Conservation (phyloP, 1,140 invertebrate species). For the Cydia amplana region DNA sequence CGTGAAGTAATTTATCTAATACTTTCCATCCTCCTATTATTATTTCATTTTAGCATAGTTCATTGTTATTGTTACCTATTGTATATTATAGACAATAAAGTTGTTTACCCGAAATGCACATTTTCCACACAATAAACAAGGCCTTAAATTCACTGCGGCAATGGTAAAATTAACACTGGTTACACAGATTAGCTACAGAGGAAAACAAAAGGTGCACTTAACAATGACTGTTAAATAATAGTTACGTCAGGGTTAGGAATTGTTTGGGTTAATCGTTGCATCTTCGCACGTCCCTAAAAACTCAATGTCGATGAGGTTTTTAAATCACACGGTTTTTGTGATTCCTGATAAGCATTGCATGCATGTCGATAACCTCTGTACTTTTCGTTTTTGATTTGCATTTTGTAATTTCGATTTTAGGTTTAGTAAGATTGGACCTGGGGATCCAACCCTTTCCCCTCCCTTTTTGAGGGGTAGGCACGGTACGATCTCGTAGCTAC, state of each 20-base stretch:
- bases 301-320: background rate
- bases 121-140: background rate
- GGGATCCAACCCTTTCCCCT: no score
- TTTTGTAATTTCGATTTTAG: background rate
- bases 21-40: no score
- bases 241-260: slow-evolving; percentile 17
- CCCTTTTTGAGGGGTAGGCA: no score
- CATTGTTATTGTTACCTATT: no score
- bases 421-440: no score
- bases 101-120: background rate
- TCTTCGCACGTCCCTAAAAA: slow-evolving; percentile 19
- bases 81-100: no score
- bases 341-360: background rate
- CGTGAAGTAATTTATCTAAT: no score
- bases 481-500: no score
- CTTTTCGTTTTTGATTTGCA: background rate
- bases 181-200: background rate
- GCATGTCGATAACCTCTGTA: background rate
- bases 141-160: background rate
- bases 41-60: no score
- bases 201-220: background rate
- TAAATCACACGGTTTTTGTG: background rate
- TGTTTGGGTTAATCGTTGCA: background rate
- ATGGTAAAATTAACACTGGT: background rate
- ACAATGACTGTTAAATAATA: slow-evolving; percentile 13